Evolutionary conservation across 2,888 invertebrate genomes (phyloP), one percentile per base, ranked within the genome.

Genomic region (Lepidonotus clava): DNA sequence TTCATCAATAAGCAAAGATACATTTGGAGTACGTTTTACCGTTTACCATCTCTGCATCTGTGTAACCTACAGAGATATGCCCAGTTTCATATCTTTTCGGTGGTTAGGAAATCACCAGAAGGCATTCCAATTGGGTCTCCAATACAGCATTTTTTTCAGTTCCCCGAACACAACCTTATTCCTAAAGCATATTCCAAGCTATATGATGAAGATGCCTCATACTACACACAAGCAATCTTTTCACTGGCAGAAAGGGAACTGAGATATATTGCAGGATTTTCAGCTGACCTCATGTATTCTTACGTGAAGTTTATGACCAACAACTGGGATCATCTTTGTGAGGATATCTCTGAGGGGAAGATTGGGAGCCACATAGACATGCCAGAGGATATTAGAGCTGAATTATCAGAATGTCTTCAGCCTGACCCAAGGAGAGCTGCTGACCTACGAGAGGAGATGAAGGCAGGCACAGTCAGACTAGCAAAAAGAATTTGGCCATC

Each of bases 191-290:
- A 80, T 24, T 46, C 41, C 18, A 41, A 24, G n/a, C 6, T 85
- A 28, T 11, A 41, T 4, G 1, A 6, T 34, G 85, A 66, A 41
- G 41, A 85, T 2, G 38, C 40, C 14, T 66, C 66, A 24, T 56
- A 56, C 24, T 67, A 85, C 41, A 67, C 56, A 8, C 66, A 67
- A 32, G 85, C 85, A 18, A 11, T 85, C 0, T 67, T 85, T 41
- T 56, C 67, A 1, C 77, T 86, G 40, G 77, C 76, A 2, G 86
- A 86, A 32, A 46, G 24, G 21, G 76, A 86, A 32, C n/a, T 86
- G 24, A 21, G 56, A 18, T 51, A 40, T n/a, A 71, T 86, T 14
- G n/a, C 34, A 4, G 53, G 51, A 2, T 51, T 86, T 11, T 77
- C 61, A n/a, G 51, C 76, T n/a, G 40, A 53, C 41, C 51, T 86